Evolutionary conservation across 2,888 invertebrate genomes (phyloP).

Genomic region (Palloptera scutellata): DNA sequence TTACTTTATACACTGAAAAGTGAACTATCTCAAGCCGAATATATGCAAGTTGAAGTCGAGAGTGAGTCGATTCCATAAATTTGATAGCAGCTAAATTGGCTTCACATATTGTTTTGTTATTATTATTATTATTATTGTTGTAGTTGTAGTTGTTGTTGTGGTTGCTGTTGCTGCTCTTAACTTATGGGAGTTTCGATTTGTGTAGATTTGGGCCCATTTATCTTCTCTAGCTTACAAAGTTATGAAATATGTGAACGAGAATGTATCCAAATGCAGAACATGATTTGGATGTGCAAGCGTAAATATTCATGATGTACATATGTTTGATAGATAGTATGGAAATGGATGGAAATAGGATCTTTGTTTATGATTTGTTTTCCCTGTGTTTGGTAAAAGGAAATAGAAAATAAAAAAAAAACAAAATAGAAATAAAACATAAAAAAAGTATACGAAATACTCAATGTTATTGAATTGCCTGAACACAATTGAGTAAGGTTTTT

Average conservation of each 20-base stretch:
- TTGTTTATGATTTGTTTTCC: conserved; percentile 14
- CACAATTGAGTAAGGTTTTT: no score
- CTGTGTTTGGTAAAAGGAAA: conserved; percentile 20
- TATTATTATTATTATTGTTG: conserved; percentile 14
- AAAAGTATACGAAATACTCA: not conserved
- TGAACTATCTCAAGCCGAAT: not conserved
- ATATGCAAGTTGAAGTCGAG: conserved; percentile 23
- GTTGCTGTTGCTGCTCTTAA: conserved; percentile 35
- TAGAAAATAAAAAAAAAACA: conserved; percentile 6
- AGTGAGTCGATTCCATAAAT: conserved; percentile 48
- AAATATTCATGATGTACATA: conserved; percentile 29
- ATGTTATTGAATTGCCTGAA: not conserved
- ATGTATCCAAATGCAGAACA: not conserved
- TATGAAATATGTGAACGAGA: conserved; percentile 54
- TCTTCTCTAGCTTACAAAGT: conserved; percentile 58
- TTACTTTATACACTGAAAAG: not conserved
- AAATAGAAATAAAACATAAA: conserved; percentile 13
- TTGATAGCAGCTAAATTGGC: conserved; percentile 57
- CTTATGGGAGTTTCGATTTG: conserved; percentile 59
- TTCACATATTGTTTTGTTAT: conserved; percentile 43
- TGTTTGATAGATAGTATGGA: no score
- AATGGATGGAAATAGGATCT: conserved; percentile 25
- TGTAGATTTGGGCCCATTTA: conserved; percentile 59
- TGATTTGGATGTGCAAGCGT: conserved; percentile 2
- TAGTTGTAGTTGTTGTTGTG: not conserved